Evolutionary conservation across 2,888 invertebrate genomes (phyloP).

Genomic region (Dolichopus griseipennis): DNA sequence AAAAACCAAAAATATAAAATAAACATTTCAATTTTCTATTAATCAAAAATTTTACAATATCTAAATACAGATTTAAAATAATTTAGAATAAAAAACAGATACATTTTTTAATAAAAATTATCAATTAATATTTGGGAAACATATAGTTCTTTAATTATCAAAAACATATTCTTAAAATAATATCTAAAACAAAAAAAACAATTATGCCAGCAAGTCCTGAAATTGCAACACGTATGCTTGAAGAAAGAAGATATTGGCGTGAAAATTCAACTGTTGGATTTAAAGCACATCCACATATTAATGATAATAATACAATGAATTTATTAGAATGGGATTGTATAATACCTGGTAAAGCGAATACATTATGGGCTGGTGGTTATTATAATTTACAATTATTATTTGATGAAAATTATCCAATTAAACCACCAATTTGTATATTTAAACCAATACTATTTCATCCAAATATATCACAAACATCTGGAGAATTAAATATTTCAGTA

Average conservation of each 20-base stretch:
- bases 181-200: too few relatives aligned
- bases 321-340: constrained; percentile 97
- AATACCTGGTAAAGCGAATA: constrained; percentile 92
- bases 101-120: too few relatives aligned
- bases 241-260: constrained; percentile 95
- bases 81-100: too few relatives aligned
- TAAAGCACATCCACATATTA: constrained; percentile 85
- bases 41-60: too few relatives aligned
- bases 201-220: too few relatives aligned
- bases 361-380: constrained; percentile 90
- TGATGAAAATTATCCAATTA: constrained; percentile 94
- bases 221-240: constrained; percentile 56
- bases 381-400: constrained; percentile 92
- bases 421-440: constrained; percentile 95
- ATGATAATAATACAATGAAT: constrained; percentile 84
- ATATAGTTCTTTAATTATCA: too few relatives aligned
- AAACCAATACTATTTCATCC: constrained; percentile 95
- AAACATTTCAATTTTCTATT: too few relatives aligned
- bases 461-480: constrained; percentile 52
- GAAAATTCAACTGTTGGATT: constrained; percentile 97
- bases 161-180: too few relatives aligned
- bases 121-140: too few relatives aligned
- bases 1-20: too few relatives aligned
- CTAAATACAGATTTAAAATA: too few relatives aligned
- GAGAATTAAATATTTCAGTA: too few relatives aligned